These are phyloP conservation scores for Callinectes sapidus DNA, from an alignment of 2,888 invertebrate species.

Conservation along the genomic window DNA sequence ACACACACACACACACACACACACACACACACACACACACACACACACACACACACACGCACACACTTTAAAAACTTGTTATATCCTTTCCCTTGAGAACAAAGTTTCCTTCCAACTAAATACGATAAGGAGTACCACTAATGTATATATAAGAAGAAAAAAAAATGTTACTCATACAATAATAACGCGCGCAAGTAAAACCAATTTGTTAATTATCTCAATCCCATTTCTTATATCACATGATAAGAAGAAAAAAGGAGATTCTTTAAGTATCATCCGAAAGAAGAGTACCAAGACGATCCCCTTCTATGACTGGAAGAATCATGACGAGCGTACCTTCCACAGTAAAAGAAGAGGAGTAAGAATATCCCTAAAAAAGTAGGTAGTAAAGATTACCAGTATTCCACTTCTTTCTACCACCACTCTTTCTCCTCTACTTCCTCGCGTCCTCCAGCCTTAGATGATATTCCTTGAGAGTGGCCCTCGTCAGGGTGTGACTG, in stretches of 20 bases:
- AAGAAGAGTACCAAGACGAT: background rate
- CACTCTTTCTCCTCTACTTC: background rate
- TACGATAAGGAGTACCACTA: background rate
- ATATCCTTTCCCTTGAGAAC: background rate
- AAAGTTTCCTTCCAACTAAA: background rate
- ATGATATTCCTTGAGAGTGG: background rate
- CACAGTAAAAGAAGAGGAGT: background rate
- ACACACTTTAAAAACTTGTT: background rate
- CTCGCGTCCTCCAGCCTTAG: background rate
- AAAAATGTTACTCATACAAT: background rate
- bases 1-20: background rate
- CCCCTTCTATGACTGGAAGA: background rate
- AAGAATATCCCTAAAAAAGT: background rate
- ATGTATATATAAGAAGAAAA: background rate
- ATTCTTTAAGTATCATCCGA: too few relatives aligned
- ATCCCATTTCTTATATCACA: too few relatives aligned
- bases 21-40: constrained; percentile 36
- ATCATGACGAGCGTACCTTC: background rate
- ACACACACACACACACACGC: constrained; percentile 33
- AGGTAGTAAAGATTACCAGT: background rate
- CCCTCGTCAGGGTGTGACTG: background rate
- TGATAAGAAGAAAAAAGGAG: too few relatives aligned
- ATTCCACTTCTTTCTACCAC: background rate
- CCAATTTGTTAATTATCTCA: background rate
- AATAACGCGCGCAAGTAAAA: background rate